Conservation (phyloP, 2,888 invertebrate species). For the Philaethria dido region DNA sequence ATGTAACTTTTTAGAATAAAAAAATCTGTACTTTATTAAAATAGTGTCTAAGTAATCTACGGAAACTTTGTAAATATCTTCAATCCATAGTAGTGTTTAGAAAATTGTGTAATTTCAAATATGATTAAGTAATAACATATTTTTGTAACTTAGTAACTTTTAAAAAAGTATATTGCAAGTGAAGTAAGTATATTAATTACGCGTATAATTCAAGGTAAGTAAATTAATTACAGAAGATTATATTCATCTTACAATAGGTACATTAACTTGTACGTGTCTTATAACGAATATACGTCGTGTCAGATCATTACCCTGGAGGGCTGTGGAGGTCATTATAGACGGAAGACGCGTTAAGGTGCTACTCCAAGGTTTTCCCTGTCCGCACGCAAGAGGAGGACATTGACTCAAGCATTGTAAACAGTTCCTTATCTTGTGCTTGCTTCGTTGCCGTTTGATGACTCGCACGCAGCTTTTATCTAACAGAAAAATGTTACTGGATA, state of each 20-base stretch:
- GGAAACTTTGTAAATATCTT: background rate
- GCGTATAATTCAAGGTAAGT: slow-evolving; percentile 5
- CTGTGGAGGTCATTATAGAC: slow-evolving; percentile 55
- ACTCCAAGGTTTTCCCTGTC: slow-evolving; percentile 81
- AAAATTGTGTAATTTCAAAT: background rate
- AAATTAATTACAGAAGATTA: slow-evolving; percentile 31
- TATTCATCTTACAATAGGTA: slow-evolving; percentile 44
- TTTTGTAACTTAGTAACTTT: background rate
- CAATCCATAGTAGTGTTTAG: background rate
- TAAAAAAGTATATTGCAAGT: background rate
- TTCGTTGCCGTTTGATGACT: slow-evolving; percentile 53
- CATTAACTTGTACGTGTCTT: slow-evolving; percentile 47
- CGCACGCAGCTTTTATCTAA: slow-evolving; percentile 79
- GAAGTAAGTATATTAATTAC: background rate
- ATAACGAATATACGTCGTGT: slow-evolving; percentile 45
- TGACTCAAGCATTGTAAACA: slow-evolving; percentile 83
- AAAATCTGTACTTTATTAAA: background rate
- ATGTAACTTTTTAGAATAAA: background rate
- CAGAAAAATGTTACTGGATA: slow-evolving; percentile 60
- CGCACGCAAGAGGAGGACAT: slow-evolving; percentile 77
- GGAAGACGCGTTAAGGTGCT: slow-evolving; percentile 62
- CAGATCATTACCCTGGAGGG: slow-evolving; percentile 70
- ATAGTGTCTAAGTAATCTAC: background rate
- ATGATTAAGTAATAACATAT: background rate
- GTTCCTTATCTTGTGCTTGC: slow-evolving; percentile 80